Conservation (phyloP, 2,888 invertebrate genomes). For the Dynastes tityus region DNA sequence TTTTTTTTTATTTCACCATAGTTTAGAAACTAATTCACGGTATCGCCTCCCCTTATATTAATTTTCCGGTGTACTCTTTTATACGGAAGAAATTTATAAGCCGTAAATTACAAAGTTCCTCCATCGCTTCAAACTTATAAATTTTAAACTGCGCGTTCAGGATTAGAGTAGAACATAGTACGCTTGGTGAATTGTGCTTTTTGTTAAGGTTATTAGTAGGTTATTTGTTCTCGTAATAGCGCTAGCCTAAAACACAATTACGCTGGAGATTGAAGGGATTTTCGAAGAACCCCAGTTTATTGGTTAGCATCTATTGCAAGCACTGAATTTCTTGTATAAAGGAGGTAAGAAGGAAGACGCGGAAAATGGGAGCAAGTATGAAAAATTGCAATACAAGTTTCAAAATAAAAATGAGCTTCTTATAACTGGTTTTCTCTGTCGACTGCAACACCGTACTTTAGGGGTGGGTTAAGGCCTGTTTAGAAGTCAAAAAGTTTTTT, state of each 20-base stretch:
- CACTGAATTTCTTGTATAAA: slow-evolving; percentile 5
- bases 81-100: slow-evolving; percentile 14
- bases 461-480: no score
- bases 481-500: no score
- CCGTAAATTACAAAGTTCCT: slow-evolving; percentile 23
- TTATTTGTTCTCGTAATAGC: slow-evolving; percentile 31
- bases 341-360: not conserved
- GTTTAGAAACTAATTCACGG: no score
- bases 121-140: slow-evolving; percentile 14
- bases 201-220: slow-evolving; percentile 40
- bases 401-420: no score
- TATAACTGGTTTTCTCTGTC: no score
- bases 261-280: slow-evolving; percentile 21
- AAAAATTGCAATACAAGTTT: no score
- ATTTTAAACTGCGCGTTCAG: slow-evolving; percentile 24
- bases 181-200: slow-evolving; percentile 23
- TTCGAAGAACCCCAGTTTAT: slow-evolving; percentile 20
- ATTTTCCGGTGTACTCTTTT: not conserved
- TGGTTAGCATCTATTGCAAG: not conserved
- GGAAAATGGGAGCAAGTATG: no score
- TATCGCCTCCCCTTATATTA: not conserved
- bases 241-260: slow-evolving; percentile 35
- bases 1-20: no score
- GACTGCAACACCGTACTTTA: no score
- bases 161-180: slow-evolving; percentile 14